These are phyloP conservation scores for Clamator glandarius DNA, from an alignment of 2,797 vertebrate genomes.

Conservation along the genomic window DNA sequence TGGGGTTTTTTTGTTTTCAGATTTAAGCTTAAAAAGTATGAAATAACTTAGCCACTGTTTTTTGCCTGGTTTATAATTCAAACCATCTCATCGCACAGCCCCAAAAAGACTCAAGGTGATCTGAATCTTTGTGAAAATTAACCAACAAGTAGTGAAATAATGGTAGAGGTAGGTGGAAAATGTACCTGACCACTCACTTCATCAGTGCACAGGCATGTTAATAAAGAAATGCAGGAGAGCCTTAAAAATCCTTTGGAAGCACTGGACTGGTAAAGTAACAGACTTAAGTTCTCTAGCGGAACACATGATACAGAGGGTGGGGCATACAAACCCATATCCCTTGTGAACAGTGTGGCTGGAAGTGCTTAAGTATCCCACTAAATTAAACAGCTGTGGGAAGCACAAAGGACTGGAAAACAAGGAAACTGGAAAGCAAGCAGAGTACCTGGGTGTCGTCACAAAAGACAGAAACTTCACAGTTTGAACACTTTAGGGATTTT, in stretches of 20 bases:
- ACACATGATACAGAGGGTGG: not conserved
- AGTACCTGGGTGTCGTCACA: not conserved
- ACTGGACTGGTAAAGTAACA: not conserved
- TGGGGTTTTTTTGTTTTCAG: not conserved
- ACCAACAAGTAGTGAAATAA: not conserved
- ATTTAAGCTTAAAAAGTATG: not conserved
- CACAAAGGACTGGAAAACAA: not conserved
- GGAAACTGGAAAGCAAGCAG: not conserved
- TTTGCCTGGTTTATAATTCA: not conserved
- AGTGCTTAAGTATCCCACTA: not conserved
- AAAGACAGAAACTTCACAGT: not conserved
- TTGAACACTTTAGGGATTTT: not conserved
- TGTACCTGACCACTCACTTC: not conserved
- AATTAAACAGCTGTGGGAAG: conserved; percentile 5
- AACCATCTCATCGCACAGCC: not conserved
- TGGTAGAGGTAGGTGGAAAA: not conserved
- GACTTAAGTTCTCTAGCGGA: not conserved
- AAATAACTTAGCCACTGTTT: not conserved
- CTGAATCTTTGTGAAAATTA: not conserved
- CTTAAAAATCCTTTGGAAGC: not conserved
- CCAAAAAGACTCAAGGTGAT: not conserved
- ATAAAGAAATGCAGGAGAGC: not conserved
- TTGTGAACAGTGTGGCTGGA: not conserved
- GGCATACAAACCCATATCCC: not conserved
- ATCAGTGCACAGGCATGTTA: not conserved